Base-by-base conservation (phyloP, 1,140 invertebrate genomes). In the Hyposmocoma kahamanoa region DNA sequence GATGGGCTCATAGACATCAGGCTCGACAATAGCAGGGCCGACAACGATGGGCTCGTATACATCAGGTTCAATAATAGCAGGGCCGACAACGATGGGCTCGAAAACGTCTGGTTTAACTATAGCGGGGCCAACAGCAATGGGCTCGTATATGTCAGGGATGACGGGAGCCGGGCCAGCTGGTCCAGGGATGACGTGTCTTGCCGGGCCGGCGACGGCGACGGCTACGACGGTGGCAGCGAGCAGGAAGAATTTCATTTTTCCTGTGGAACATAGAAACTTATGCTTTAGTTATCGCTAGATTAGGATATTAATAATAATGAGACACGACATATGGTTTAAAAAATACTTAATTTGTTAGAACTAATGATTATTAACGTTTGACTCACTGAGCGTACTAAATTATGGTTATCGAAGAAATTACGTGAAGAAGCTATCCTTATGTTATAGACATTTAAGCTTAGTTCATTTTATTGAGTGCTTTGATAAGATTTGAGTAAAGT, bases 191-290 rank as follows among this genome's bases (percentile, higher is more conserved):
- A 56, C 13, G 39, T 26, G 42, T 41, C 46, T 45, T 13, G 42
- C 36, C 17, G 60, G 56, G 49, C 43, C 42, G 17, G 56, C 60
- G 1, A 63, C 50, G 32, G 60, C 60, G 49, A 59, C 36, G 30
- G 56, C 60, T 17, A 56, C 21, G 24, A 59, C 39, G 32, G 60
- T 42, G 34, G 55, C 52, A 46, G 54, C 19, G 21, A 59, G 45
- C 20, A 62, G 41, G 15, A 62, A 30, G 44, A 47, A 56, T 50
- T 56, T 62, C 60, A 62, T 62, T 15, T 45, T 59, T 42, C 42
- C 60, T 62, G 60, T 9, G 1, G 19, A 22, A 34, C 5, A 34
- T 26, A 26, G 24, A 26, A 26, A 26, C 5, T 26, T 26, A 11
- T 26, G n/a, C n/a, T n/a, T n/a, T n/a, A n/a, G n/a, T n/a, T n/a